These are phyloP conservation scores for Notiomystis cincta DNA, from an alignment of 2,113 vertebrate genomes.

Conservation along the genomic window DNA sequence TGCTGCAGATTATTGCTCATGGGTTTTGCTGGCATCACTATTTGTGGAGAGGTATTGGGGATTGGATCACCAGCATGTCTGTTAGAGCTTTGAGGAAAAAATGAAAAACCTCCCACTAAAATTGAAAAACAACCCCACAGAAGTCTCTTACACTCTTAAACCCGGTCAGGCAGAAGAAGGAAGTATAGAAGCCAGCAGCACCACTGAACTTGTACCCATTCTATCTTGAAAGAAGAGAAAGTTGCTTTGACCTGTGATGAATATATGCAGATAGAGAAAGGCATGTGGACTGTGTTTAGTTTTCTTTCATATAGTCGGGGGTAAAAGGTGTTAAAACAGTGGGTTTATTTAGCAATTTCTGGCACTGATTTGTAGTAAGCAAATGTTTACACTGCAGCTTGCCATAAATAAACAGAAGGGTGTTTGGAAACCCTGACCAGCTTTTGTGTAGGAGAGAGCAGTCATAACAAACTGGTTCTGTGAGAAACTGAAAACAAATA, in stretches of 20 bases:
- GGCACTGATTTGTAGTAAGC: not conserved
- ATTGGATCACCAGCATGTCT: not conserved
- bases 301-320: not conserved
- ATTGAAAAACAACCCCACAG: not conserved
- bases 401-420: constrained; percentile 25
- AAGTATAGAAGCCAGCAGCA: not conserved
- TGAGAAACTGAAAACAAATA: constrained; percentile 54
- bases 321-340: constrained; percentile 1
- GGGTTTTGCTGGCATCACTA: not conserved
- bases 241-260: not conserved
- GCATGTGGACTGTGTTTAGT: not conserved
- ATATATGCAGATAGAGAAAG: not conserved
- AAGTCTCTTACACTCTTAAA: not conserved
- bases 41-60: not conserved
- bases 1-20: not conserved
- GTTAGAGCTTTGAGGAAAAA: not conserved
- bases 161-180: not conserved
- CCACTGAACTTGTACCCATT: not conserved
- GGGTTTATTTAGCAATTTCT: constrained; percentile 3
- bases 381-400: constrained; percentile 7
- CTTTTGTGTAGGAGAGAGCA: constrained; percentile 62
- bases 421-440: constrained; percentile 34
- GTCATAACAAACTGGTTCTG: constrained; percentile 45
- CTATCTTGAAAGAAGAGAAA: not conserved
- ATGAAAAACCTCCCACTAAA: accelerated